Base-by-base conservation (phyloP, 2,888 invertebrate genomes). In the Mythimna ferrago region DNA sequence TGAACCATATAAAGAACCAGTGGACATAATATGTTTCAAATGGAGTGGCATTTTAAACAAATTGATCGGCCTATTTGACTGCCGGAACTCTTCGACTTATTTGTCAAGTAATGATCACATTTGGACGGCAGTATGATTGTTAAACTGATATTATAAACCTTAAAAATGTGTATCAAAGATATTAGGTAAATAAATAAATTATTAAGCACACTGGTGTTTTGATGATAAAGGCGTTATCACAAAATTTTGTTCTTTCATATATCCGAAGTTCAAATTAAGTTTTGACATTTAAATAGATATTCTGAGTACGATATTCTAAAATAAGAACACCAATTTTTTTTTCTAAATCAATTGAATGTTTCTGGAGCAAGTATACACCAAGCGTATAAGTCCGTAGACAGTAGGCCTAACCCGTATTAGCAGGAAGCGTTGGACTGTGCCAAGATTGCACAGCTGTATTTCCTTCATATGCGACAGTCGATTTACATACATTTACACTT, bases 41-140 rank as follows among this genome's bases (percentile, higher is more conserved):
- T n/a, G n/a, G n/a, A n/a, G n/a, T n/a, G n/a, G n/a, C n/a, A n/a
- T n/a, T n/a, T n/a, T n/a, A n/a, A 74, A 51, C 21, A 64, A 65
- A 71, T 61, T 63, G 67, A 60, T 61, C 73, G 62, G 66, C 68
- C 62, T 72, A 72, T 77, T 69, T 38, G 54, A 19, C n/a, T 76
- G 77, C 77, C 80, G 81, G 79, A 81, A 81, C 58, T 26, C 57
- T 35, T 48, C 19, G 56, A 60, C 68, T 69, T 72, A 68, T 64
- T 68, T 53, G 68, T 72, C 76, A 72, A 65, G 54, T 38, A 58
- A 66, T 73, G 26, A 78, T 64, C 53, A 66, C 11, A 69, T 16
- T 53, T 32, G 10, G 9, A 57, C 6, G 51, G 48, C 48, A 26
- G 11, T 70, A 58, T 44, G 14, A 53, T 53, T 44, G 9, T 9